Evolutionary conservation across 1,140 invertebrate species (phyloP).

Genomic region (Polypedilum pembai): DNA sequence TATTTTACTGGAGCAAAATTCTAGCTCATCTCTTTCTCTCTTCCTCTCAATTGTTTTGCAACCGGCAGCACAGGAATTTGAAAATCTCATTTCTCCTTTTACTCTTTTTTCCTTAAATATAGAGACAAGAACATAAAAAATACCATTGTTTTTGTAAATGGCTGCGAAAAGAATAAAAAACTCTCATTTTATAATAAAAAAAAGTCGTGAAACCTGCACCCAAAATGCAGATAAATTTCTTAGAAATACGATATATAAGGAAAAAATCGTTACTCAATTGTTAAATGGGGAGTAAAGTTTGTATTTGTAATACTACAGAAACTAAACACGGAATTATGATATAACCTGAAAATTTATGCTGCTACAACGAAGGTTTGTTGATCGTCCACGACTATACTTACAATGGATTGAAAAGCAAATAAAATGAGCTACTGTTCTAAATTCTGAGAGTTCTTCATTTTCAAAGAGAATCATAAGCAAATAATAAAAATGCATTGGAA

Average conservation of each 20-base stretch:
- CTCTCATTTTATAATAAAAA: neutral
- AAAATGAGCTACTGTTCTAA: too few species aligned
- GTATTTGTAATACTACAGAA: too few species aligned
- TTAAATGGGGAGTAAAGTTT: too few species aligned
- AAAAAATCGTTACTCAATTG: neutral
- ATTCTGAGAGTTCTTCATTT: too few species aligned
- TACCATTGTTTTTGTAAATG: too few species aligned
- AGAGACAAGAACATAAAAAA: neutral
- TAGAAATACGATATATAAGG: neutral
- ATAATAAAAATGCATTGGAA: too few species aligned
- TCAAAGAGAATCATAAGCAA: too few species aligned
- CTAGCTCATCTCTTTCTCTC: too few species aligned
- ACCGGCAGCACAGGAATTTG: neutral
- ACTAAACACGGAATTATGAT: too few species aligned
- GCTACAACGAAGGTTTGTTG: neutral
- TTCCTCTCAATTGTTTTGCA: neutral
- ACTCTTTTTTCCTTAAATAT: neutral
- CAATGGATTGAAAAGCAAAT: neutral
- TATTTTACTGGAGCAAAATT: constrained; percentile 8
- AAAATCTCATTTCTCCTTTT: neutral
- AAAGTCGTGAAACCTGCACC: constrained; percentile 10
- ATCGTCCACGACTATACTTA: neutral
- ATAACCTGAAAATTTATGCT: too few species aligned
- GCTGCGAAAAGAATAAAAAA: too few species aligned
- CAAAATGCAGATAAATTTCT: constrained; percentile 11